Percentiles rank a stretch among this genome's conserved stretches.
These are phyloP conservation scores for Melanostigma gelatinosum DNA, from an alignment of 2,113 vertebrate genomes.

Conservation along the genomic window DNA sequence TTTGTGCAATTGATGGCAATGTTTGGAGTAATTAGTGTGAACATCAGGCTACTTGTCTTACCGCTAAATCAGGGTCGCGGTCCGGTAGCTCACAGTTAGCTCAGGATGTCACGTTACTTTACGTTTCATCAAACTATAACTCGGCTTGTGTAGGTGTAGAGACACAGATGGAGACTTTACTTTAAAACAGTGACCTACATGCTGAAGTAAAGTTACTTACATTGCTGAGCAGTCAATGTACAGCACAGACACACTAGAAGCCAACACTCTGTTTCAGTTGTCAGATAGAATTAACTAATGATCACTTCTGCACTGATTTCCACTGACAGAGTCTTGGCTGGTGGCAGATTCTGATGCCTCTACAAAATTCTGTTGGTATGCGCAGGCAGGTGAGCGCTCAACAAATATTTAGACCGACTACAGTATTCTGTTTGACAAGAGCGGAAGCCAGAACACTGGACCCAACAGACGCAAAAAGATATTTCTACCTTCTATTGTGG, in stretches of 20 bases:
- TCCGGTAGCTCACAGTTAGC: not conserved
- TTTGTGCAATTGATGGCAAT: not conserved
- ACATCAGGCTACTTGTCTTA: not conserved
- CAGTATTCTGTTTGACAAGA: conserved; percentile 19
- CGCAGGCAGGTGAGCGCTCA: conserved; percentile 33
- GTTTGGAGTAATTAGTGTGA: not conserved
- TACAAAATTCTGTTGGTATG: conserved; percentile 16
- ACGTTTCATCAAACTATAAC: not conserved
- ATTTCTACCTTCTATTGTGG: not conserved
- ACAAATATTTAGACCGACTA: conserved; percentile 5
- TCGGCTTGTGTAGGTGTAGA: not conserved
- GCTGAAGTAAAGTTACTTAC: not conserved
- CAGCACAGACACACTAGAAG: not conserved
- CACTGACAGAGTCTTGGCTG: conserved; percentile 11
- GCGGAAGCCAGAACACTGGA: not conserved
- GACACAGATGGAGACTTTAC: not conserved
- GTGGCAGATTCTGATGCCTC: not conserved
- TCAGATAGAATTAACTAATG: not conserved
- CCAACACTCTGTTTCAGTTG: not conserved
- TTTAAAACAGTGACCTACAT: not conserved
- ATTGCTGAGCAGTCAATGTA: not conserved
- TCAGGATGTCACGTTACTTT: too few species aligned
- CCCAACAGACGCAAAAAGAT: not conserved
- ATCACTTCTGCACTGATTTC: not conserved
- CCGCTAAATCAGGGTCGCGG: not conserved